Evolutionary conservation across 2,797 vertebrate species (phyloP).

Genomic region (Gymnodraco acuticeps): DNA sequence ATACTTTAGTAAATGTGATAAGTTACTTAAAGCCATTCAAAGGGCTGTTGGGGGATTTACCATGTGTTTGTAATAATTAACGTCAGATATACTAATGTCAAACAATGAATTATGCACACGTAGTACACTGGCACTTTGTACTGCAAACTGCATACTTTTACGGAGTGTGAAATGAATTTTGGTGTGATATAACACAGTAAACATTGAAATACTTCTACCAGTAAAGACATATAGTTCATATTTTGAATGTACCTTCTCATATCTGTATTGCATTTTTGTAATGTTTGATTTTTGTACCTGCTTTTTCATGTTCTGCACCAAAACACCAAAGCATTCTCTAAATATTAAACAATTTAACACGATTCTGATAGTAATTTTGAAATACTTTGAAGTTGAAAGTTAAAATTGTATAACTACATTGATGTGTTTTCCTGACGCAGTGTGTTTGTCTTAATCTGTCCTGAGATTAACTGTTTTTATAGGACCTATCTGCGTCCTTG

Average conservation of each 20-base stretch:
- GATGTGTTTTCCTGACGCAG: slow-evolving; percentile 13
- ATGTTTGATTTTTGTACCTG: no score
- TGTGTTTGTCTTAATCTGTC: slow-evolving; percentile 27
- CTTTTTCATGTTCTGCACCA: no score
- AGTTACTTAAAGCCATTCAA: neutral
- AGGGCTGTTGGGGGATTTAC: no score
- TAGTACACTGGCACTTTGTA: neutral
- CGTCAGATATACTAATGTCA: no score
- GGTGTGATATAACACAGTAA: neutral
- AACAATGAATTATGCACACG: no score
- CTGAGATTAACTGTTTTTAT: slow-evolving; percentile 44
- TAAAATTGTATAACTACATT: slow-evolving; percentile 1
- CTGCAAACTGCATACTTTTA: neutral
- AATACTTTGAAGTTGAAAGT: slow-evolving; percentile 3
- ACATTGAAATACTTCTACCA: neutral
- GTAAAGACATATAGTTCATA: neutral
- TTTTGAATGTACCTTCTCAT: no score
- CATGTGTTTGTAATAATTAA: no score
- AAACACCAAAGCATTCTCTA: neutral
- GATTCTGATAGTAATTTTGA: neutral
- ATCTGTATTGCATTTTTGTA: no score
- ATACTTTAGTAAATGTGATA: neutral
- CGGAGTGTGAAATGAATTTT: neutral
- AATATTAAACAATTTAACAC: no score
- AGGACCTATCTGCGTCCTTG: slow-evolving; percentile 14